These are phyloP conservation scores for Drosophila elegans DNA, from an alignment of 1,140 invertebrate genomes.

Conservation along the genomic window DNA sequence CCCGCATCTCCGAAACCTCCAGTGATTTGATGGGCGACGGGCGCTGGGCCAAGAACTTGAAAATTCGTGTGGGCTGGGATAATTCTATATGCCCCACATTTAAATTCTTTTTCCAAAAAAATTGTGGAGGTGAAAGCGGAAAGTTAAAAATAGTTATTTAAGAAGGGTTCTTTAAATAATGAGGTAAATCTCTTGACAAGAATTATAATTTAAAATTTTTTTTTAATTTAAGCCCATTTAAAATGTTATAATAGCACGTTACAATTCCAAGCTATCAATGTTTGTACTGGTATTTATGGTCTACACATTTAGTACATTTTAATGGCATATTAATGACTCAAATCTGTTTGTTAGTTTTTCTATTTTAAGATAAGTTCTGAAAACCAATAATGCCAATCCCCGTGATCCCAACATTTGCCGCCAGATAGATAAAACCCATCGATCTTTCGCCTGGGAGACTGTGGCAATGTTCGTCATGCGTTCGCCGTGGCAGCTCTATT, in stretches of 20 bases:
- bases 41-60: constrained; percentile 79
- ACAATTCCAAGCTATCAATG: too few relatives aligned
- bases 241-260: too few relatives aligned
- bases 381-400: not conserved
- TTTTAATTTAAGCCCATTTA: too few relatives aligned
- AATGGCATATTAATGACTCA: not conserved
- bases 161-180: too few relatives aligned
- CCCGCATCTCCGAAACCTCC: not conserved
- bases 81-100: constrained; percentile 33
- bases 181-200: too few relatives aligned
- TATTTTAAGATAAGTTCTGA: not conserved
- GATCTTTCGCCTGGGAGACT: constrained; percentile 8
- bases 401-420: not conserved
- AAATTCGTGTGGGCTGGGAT: constrained; percentile 42
- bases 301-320: not conserved
- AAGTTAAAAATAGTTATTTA: not conserved
- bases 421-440: not conserved
- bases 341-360: not conserved
- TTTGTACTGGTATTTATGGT: not conserved
- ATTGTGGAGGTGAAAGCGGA: not conserved
- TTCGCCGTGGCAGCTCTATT: constrained; percentile 40
- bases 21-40: constrained; percentile 52
- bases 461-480: constrained; percentile 3
- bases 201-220: too few relatives aligned
- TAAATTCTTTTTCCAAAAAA: not conserved